Percentiles rank a stretch among this genome's conserved stretches.
These are phyloP conservation scores for Anser brachyrhynchus DNA, from an alignment of 2,113 vertebrate species.

Conservation along the genomic window DNA sequence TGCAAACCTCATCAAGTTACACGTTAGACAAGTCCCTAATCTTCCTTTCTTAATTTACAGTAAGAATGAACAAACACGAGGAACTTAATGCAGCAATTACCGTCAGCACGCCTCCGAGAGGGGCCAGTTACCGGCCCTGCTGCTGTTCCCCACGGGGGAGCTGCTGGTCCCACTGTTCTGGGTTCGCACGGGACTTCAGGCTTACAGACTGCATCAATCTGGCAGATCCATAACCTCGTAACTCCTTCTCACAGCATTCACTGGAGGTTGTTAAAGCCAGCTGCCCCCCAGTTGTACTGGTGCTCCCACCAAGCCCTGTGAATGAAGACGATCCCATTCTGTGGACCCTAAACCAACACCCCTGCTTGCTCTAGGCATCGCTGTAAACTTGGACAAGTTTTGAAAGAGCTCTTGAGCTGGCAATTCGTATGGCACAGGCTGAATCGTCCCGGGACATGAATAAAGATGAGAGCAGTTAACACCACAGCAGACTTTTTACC, in stretches of 20 bases:
- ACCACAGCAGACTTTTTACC: background rate
- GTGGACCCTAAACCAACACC: fast-evolving
- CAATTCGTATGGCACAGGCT: background rate
- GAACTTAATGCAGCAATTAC: background rate
- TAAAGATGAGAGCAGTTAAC: slow-evolving; percentile 44
- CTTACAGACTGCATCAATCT: background rate
- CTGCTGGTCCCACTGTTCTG: background rate
- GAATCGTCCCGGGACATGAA: background rate
- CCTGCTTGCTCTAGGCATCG: background rate
- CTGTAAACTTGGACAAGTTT: background rate
- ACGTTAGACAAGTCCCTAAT: background rate
- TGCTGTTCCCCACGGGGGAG: background rate
- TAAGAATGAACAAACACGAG: slow-evolving; percentile 18
- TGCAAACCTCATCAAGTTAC: slow-evolving; percentile 41
- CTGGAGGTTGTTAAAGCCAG: background rate
- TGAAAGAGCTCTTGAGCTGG: background rate
- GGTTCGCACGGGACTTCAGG: background rate
- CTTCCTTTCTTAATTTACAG: background rate
- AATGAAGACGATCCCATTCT: fast-evolving
- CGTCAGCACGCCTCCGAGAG: background rate
- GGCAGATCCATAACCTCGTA: background rate
- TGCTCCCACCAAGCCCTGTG: background rate
- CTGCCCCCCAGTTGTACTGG: background rate
- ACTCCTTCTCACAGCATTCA: fast-evolving
- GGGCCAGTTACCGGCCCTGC: background rate